Base-by-base conservation (phyloP, 2,113 vertebrate species). In the Chloroceryle aenea region DNA sequence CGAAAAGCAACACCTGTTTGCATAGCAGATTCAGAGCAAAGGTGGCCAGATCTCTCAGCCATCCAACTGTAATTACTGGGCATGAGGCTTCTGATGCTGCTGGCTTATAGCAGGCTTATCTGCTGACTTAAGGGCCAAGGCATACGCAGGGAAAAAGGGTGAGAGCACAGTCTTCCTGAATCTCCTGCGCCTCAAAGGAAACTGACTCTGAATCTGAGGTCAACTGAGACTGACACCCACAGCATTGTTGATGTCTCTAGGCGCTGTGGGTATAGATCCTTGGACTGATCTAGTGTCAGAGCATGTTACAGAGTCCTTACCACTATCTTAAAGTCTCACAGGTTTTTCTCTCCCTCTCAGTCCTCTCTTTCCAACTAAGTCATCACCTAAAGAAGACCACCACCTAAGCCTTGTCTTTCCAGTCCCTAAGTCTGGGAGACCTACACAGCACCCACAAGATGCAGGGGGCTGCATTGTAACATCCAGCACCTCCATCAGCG, bases 401-500 rank as follows among this genome's bases (percentile, higher is more conserved):
- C 34, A 72, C 38, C 38, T 32, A 67, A 50, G 3, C 15, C 19
- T 5, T 9, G 7, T 45, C 38, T 61, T 74, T 71, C 38, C 43
- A 77, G 0, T 8, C 34, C 15, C 16, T 7, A 34, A 84, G 30
- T 29, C 40, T 23, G 38, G 34, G 42, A 87, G 64, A 42, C 56
- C 78, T 10, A 0, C 50, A 3, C n/a, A 85, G 87, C 63, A 16
- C 22, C 14, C 4, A 4, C 0, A 0, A 66, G 79, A 45, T 34
- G 48, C 79, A 32, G 66, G 55, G 73, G 67, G 56, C 68, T 81
- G 50, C 61, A 2, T 59, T n/a, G 9, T 3, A 26, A 48, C 38
- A 34, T 34, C 73, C 87, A 42, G 55, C 61, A 67, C 58, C 34
- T 34, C 11, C 13, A 9, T 22, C 58, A 22, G 52, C 38, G 52